phyloP scores from a whole-genome alignment of 2,797 vertebrate genomes.

The Onychomys torridus region DNA sequence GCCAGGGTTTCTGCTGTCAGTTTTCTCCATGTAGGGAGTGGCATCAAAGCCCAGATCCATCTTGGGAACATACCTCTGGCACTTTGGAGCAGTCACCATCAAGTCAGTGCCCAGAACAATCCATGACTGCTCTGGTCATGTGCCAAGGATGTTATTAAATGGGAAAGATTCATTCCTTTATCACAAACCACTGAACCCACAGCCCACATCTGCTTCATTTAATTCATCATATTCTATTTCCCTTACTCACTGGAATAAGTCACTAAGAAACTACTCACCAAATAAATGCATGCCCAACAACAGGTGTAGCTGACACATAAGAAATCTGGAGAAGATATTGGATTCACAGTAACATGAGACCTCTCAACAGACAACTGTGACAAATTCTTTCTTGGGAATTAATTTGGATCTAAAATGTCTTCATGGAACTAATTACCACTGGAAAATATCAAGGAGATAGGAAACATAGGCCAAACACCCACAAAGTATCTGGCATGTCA shows the following conservation, averaged over 20 bases:
- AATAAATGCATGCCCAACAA: conserved; percentile 82
- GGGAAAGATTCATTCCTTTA: conserved; percentile 19
- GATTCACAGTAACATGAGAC: conserved; percentile 89
- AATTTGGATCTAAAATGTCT: conserved; percentile 74
- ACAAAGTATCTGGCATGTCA: background rate
- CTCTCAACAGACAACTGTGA: conserved; percentile 85
- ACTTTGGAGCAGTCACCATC: conserved; percentile 78
- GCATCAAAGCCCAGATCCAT: conserved; percentile 79
- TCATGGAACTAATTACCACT: conserved; percentile 44
- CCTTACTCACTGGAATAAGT: background rate
- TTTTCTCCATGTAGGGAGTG: conserved; percentile 75
- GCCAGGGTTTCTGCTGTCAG: conserved; percentile 86
- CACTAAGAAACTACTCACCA: conserved; percentile 31
- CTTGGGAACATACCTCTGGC: conserved; percentile 79
- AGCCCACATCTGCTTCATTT: background rate
- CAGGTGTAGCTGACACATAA: conserved; percentile 87
- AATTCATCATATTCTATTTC: background rate
- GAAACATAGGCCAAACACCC: background rate
- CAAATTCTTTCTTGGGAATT: conserved; percentile 89
- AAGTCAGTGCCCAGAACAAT: conserved; percentile 66
- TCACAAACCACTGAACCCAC: conserved; percentile 19
- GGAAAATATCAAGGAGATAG: conserved; percentile 49
- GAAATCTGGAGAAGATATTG: conserved; percentile 80
- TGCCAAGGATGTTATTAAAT: background rate
- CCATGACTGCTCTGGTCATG: conserved; percentile 6